A percentile compares a stretch with the other conserved stretches of the same genome.
Evolutionary conservation across 2,888 invertebrate species (phyloP).

Genomic region (Drosophila helvetica): DNA sequence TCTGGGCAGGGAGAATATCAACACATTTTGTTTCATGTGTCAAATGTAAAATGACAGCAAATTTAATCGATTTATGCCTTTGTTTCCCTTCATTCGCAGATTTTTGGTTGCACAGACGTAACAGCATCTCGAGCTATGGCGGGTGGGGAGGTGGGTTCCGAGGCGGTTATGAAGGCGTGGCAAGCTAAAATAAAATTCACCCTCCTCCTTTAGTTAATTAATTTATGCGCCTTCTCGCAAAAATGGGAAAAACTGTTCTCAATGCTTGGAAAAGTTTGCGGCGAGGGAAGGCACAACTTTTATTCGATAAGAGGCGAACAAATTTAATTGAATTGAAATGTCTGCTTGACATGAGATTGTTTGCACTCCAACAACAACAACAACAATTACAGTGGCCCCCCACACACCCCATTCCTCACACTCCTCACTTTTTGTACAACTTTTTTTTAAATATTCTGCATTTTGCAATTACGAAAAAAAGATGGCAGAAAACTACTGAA

Average conservation of each 20-base stretch:
- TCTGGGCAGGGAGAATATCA: slow-evolving; percentile 13
- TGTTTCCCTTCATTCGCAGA: slow-evolving; percentile 55
- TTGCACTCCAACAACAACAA: slow-evolving; percentile 37
- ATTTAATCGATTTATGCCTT: slow-evolving; percentile 81
- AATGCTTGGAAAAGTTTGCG: slow-evolving; percentile 47
- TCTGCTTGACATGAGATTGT: slow-evolving; percentile 73
- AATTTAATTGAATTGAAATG: slow-evolving; percentile 81
- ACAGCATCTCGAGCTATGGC: background rate
- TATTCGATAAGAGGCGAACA: slow-evolving; percentile 41
- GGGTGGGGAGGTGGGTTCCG: background rate
- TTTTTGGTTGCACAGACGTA: slow-evolving; percentile 53
- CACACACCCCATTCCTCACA: slow-evolving; percentile 3
- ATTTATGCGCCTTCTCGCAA: slow-evolving; percentile 47
- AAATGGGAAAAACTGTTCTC: slow-evolving; percentile 43
- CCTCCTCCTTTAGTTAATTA: slow-evolving; percentile 51
- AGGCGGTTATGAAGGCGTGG: background rate
- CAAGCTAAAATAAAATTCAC: background rate
- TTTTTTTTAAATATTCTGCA: slow-evolving; percentile 37
- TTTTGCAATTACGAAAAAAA: slow-evolving; percentile 42
- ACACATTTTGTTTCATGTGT: slow-evolving; percentile 74
- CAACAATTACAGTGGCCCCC: slow-evolving; percentile 30
- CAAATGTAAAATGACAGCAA: slow-evolving; percentile 82
- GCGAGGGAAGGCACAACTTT: slow-evolving; percentile 34
- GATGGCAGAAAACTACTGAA: slow-evolving; percentile 30
- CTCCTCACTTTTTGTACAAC: slow-evolving; percentile 17